Base-by-base conservation (phyloP, 2,888 invertebrate species). In the Coleophora flavipennella region DNA sequence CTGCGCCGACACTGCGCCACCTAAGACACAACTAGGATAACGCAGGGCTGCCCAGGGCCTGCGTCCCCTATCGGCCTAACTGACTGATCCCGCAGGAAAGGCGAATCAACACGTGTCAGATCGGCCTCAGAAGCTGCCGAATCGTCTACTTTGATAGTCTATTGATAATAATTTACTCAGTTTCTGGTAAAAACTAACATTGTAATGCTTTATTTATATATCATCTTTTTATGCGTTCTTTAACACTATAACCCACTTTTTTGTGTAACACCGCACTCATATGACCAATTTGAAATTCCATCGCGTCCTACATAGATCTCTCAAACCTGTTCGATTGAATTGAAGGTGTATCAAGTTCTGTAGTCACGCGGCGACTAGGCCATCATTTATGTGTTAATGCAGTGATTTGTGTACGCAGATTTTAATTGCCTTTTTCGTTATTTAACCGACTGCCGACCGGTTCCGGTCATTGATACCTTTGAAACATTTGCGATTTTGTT, bases 201-300 rank as follows among this genome's bases (percentile, higher is more conserved):
- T 4, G 20, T 6, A 4, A 20, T 20, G 6, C 3, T 20, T 20
- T 20, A 20, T 20, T 4, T 6, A 4, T 6, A 6, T 20, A 20
- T 4, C 6, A 20, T 6, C 20, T 4, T 20, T 20, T 20, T 20
- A 20, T 20, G 6, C 6, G 20, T 37, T 44, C 50, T 51, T 53
- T 57, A 57, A 51, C 59, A 58, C 53, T 58, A 45, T 62, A 62
- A 67, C 70, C 63, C 59, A 66, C 61, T 65, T 69, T 59, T 55
- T 62, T 57, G 51, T 53, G 51, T 59, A 62, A 55, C 65, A 57
- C 59, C 29, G 29, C 11, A 29, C 29, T 29, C 10, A 59, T 50
- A 38, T 36, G 41, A 39, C 43, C 53, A 56, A 56, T 60, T 63
- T 57, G 51, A 52, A 53, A 62, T 55, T 52, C 53, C 50, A 57